phyloP scores from a whole-genome alignment of 2,888 invertebrate species.

The Lepidonotus clava region DNA sequence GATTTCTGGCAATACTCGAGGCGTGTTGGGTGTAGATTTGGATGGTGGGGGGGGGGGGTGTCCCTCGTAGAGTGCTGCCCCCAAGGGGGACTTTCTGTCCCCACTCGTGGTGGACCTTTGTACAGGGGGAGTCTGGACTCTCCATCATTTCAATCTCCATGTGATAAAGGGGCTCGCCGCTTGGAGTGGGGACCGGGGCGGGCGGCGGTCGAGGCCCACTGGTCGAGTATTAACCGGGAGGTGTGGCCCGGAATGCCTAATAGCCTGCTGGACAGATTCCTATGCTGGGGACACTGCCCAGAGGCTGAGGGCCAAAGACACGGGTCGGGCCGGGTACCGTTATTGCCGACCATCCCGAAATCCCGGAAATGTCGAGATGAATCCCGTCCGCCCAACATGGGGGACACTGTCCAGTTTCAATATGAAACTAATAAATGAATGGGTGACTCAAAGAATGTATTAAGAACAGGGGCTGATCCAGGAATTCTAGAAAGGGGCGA shows the following conservation, averaged over 20 bases:
- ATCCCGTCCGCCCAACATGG: too few species aligned
- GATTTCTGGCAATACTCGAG: conserved; percentile 19
- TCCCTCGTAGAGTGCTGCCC: not conserved
- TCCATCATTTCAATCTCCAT: conserved; percentile 25
- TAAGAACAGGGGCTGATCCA: too few species aligned
- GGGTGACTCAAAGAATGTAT: too few species aligned
- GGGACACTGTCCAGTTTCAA: too few species aligned
- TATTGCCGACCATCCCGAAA: too few species aligned
- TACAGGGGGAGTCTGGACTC: not conserved
- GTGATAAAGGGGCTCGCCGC: conserved; percentile 25
- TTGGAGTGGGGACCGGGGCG: not conserved
- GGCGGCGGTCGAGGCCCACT: not conserved
- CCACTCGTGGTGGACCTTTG: not conserved
- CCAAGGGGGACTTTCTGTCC: not conserved
- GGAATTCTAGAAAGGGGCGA: too few species aligned
- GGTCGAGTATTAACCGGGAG: not conserved
- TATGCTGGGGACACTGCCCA: too few species aligned
- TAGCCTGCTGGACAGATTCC: too few species aligned
- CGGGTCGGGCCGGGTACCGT: too few species aligned
- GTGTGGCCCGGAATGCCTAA: not conserved
- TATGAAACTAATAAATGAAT: too few species aligned
- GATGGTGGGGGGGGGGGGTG: not conserved
- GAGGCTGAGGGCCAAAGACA: too few species aligned
- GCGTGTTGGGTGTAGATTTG: not conserved
- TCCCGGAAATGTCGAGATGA: too few species aligned